Evolutionary conservation across 2,888 invertebrate genomes (phyloP).

Genomic region (Orthonevra nobilis): DNA sequence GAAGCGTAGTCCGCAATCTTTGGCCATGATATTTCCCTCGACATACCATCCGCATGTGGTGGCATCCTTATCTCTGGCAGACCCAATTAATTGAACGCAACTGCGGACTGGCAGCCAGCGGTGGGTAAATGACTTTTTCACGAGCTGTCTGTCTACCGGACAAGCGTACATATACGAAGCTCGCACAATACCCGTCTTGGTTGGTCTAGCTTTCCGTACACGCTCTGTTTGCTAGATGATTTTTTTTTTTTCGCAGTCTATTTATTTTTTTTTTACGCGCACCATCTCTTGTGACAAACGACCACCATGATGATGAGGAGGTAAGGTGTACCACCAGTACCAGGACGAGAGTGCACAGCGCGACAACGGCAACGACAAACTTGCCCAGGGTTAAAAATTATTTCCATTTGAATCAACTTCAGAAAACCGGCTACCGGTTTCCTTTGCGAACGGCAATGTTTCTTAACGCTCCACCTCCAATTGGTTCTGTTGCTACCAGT

Average conservation of each 20-base stretch:
- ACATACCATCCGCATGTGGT: conserved; percentile 60
- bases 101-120: conserved; percentile 52
- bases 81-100: conserved; percentile 69
- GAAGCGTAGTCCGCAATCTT: conserved; percentile 49
- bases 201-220: conserved; percentile 15
- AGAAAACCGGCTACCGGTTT: conserved; percentile 62
- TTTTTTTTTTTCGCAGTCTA: too few species aligned
- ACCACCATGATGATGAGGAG: conserved; percentile 42
- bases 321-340: conserved; percentile 22
- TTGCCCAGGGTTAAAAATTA: conserved; percentile 70
- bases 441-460: conserved; percentile 60
- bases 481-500: conserved; percentile 21
- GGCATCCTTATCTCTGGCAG: conserved; percentile 55
- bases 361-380: conserved; percentile 33
- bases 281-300: conserved; percentile 59
- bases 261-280: conserved; percentile 49
- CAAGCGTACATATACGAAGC: too few species aligned
- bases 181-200: conserved; percentile 43
- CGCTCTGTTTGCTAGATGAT: conserved; percentile 39
- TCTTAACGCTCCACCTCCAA: conserved; percentile 49
- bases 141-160: conserved; percentile 31
- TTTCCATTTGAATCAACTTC: conserved; percentile 70
- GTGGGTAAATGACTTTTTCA: conserved; percentile 10
- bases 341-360: conserved; percentile 21
- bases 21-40: conserved; percentile 51